Evolutionary conservation across 2,888 invertebrate species (phyloP), one percentile per base, ranked within the genome.

Genomic region (Scaptomyza parva): DNA sequence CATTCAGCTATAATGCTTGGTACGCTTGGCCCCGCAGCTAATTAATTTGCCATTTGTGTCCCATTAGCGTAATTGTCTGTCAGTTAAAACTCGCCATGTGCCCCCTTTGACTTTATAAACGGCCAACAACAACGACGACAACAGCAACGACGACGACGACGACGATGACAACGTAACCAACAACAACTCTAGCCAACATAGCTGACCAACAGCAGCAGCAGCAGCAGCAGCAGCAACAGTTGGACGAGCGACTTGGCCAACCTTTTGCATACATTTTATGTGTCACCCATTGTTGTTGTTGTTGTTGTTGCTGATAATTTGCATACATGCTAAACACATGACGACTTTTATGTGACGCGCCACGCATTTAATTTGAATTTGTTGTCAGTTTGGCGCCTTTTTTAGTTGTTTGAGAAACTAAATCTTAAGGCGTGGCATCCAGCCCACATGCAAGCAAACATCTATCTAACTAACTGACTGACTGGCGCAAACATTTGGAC

Each of bases 21-120:
- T 52, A 6, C 35, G 59, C 72, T 73, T 76, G 76, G 83, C 43
- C 82, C 78, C 63, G 75, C 70, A 75, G 82, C 88, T 85, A 85
- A 85, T 85, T 85, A 85, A 85, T 85, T 88, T 88, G 88, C 84
- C 88, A 88, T 83, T 80, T 88, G 88, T 85, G 88, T 85, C 85
- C 85, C 88, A 85, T 85, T 85, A 85, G 86, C 70, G 88, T 85
- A 85, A 85, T 85, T 88, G 85, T 83, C 83, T 85, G 84, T 85
- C 80, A 80, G 80, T 82, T 78, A 78, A 78, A 76, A 66, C 70
- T 70, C 59, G 81, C 78, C 70, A 61, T 67, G 77, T 74, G 76
- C 73, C 82, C 82, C 87, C 81, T 82, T 82, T 86, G 81, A 86
- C 84, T 83, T 80, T 64, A 72, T 68, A 67, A 70, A 66, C 65